Evolutionary conservation across 2,888 invertebrate species (phyloP).

Genomic region (Limenitis camilla): DNA sequence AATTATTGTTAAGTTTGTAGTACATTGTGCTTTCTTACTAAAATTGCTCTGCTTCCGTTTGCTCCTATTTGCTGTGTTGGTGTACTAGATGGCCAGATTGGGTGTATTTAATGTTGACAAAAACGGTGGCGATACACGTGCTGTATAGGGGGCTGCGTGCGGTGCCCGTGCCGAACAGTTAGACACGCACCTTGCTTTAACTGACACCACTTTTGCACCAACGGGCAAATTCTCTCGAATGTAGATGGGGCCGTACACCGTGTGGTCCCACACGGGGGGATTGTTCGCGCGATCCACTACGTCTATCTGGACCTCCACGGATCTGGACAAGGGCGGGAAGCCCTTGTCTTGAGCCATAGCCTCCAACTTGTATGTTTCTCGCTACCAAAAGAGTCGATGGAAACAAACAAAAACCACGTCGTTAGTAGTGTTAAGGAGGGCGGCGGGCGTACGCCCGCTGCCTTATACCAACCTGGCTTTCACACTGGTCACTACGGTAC

Average conservation of each 20-base stretch:
- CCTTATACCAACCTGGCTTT: slow-evolving; percentile 96
- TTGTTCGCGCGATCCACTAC: slow-evolving; percentile 98
- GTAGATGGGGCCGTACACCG: slow-evolving; percentile 97
- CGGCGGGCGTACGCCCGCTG: slow-evolving; percentile 67
- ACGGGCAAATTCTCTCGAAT: slow-evolving; percentile 98
- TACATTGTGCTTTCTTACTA: neutral
- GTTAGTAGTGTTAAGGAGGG: slow-evolving; percentile 78
- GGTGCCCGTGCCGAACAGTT: slow-evolving; percentile 74
- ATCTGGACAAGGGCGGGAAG: slow-evolving; percentile 94
- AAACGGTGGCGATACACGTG: slow-evolving; percentile 46
- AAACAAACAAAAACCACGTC: slow-evolving; percentile 79
- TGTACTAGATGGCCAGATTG: neutral
- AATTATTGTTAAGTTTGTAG: neutral
- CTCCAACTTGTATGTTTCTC: slow-evolving; percentile 98
- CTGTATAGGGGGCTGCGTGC: slow-evolving; percentile 74
- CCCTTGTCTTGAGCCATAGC: slow-evolving; percentile 99
- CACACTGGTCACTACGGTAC: slow-evolving; percentile 98
- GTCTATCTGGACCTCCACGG: slow-evolving; percentile 98
- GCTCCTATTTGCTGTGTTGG: neutral
- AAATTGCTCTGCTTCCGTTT: neutral
- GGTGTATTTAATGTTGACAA: slow-evolving; percentile 13
- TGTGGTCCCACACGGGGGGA: slow-evolving; percentile 97
- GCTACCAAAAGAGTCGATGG: slow-evolving; percentile 82
- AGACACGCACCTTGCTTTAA: slow-evolving; percentile 97
- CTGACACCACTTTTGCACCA: slow-evolving; percentile 97